phyloP scores from a whole-genome alignment of 2,113 vertebrate genomes.

The Psammodynastes pulverulentus region DNA sequence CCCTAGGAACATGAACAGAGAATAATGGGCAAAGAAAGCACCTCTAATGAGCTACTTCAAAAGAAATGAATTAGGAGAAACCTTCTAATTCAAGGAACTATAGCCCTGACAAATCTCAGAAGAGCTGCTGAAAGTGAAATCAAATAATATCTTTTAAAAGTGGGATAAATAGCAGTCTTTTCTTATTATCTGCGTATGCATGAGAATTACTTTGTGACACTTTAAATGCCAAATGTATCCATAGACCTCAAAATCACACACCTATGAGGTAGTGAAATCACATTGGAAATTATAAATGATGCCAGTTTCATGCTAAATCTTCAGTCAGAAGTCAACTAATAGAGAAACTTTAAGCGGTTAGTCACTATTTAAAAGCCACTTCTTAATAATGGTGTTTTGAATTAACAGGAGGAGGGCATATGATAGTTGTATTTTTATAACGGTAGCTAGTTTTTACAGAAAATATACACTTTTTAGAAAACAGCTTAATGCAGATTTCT shows the following conservation, averaged over 20 bases:
- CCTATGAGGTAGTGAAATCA: neutral
- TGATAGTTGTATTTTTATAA: neutral
- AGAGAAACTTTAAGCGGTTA: neutral
- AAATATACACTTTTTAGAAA: neutral
- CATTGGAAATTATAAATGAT: neutral
- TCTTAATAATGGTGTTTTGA: neutral
- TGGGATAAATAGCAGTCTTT: neutral
- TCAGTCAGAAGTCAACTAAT: neutral
- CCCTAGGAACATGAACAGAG: neutral
- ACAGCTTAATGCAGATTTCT: neutral
- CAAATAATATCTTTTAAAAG: neutral
- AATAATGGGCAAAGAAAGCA: neutral
- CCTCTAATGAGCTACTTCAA: neutral
- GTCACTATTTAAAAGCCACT: neutral
- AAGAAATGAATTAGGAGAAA: neutral
- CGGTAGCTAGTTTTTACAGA: neutral
- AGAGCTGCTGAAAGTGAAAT: neutral
- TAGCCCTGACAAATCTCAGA: neutral
- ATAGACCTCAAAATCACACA: neutral
- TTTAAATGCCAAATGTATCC: neutral
- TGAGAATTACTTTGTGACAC: neutral
- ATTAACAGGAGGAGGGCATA: neutral
- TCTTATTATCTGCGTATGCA: neutral
- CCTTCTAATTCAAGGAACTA: neutral
- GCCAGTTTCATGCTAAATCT: neutral